These are phyloP conservation scores for Atractosteus spatula DNA, from an alignment of 2,113 vertebrate genomes.

Conservation along the genomic window DNA sequence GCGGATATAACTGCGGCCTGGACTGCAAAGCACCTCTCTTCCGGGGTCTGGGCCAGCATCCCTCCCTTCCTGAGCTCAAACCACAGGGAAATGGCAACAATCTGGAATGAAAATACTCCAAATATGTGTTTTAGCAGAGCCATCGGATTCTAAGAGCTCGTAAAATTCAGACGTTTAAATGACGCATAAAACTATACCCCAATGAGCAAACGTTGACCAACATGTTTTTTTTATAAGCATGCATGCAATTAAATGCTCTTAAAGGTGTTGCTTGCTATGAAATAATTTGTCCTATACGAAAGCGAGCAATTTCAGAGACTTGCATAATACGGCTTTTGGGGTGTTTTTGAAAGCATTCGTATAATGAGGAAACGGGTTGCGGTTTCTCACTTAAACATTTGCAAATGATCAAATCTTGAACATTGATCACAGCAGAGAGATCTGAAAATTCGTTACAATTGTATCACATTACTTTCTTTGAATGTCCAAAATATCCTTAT, in stretches of 20 bases:
- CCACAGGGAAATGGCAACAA: conserved; percentile 41
- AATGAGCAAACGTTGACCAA: conserved; percentile 49
- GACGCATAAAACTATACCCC: conserved; percentile 63
- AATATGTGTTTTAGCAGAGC: conserved; percentile 40
- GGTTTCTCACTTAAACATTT: background rate
- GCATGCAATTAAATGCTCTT: conserved; percentile 67
- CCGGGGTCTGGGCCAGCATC: conserved; percentile 36
- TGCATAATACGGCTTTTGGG: too few species aligned
- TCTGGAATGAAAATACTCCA: conserved; percentile 42
- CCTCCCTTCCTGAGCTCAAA: conserved; percentile 39
- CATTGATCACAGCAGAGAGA: background rate
- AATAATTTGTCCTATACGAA: conserved; percentile 48
- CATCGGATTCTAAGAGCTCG: conserved; percentile 47
- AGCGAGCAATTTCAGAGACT: conserved; percentile 32
- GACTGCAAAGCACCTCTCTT: conserved; percentile 41
- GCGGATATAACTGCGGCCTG: conserved; percentile 25
- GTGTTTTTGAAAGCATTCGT: too few species aligned
- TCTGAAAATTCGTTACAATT: too few species aligned
- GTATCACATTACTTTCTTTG: too few species aligned
- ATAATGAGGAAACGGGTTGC: background rate
- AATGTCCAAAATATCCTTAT: too few species aligned
- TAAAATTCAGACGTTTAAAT: conserved; percentile 64
- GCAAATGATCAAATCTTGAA: background rate
- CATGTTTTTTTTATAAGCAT: conserved; percentile 49
- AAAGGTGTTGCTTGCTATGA: conserved; percentile 54